Base-by-base conservation (phyloP, 2,113 vertebrate species). In the Tachycineta bicolor region DNA sequence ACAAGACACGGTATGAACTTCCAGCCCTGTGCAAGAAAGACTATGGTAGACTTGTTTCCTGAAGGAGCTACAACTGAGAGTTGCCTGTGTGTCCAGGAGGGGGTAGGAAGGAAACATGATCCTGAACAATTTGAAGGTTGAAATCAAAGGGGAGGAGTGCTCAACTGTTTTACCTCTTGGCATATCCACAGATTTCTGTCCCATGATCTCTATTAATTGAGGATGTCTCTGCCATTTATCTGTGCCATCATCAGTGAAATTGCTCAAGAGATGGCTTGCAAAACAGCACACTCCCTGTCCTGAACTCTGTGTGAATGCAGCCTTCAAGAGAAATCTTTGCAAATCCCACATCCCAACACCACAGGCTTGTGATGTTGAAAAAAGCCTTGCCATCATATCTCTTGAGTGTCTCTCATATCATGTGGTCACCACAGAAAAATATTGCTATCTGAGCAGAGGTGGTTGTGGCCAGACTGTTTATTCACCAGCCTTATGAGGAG, bases 81-180 rank as follows among this genome's bases (percentile, higher is more conserved):
- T 68, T 79, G 20, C 10, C 49, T 8, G 9, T 63, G 18, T 53
- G 31, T 73, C n/a, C 0, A 0, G 44, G 41, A 75, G 21, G 0
- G 3, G 3, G 8, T 17, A n/a, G 34, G 41, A 76, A 60, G 24
- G 24, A 82, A 82, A 14, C 15, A 6, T 68, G 39, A 87, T 89
- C 26, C 37, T 60, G n/a, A n/a, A 56, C 37, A 34, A 53, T 21
- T 25, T 2, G 2, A 41, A 90, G 29, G 6, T 3, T 67, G 44
- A 60, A 10, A 43, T 22, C 9, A 64, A 56, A 79, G 16, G 52
- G 15, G 11, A 67, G 53, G 29, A 56, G 5, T 25, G 24, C 24
- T 79, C 9, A 1, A 75, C 29, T 55, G 31, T 44, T 74, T 91
- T 64, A 46, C 11, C 24, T 83, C 19, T n/a, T 86, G n/a, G 12